phyloP scores from a whole-genome alignment of 2,888 invertebrate genomes.

The Fragum sueziense region DNA sequence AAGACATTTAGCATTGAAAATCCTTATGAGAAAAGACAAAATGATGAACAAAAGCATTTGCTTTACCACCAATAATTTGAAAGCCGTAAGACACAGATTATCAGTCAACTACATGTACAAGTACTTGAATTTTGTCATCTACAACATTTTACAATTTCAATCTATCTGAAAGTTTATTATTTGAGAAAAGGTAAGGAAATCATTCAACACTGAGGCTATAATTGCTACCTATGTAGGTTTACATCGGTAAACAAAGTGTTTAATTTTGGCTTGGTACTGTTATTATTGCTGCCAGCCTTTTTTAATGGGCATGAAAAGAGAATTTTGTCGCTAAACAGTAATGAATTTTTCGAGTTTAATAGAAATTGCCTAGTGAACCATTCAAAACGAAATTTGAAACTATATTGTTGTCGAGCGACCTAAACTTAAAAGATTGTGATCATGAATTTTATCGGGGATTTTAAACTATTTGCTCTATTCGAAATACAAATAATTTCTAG shows the following conservation, averaged over 20 bases:
- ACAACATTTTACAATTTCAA: too few relatives aligned
- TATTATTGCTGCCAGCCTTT: background rate
- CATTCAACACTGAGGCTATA: background rate
- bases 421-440: conserved; percentile 9
- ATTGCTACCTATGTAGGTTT: background rate
- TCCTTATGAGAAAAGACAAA: too few relatives aligned
- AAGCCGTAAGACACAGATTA: too few relatives aligned
- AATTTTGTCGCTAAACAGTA: conserved; percentile 1
- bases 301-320: conserved; percentile 2
- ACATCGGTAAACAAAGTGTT: background rate
- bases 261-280: conserved; percentile 1
- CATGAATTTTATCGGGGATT: background rate
- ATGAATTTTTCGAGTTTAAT: conserved; percentile 4
- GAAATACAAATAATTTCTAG: background rate
- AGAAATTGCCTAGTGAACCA: conserved; percentile 9
- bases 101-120: too few relatives aligned
- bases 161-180: too few relatives aligned
- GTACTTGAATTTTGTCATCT: too few relatives aligned
- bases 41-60: too few relatives aligned
- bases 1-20: too few relatives aligned
- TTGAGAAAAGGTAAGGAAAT: background rate
- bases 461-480: background rate
- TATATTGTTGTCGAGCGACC: conserved; percentile 2
- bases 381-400: background rate
- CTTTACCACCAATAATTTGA: too few relatives aligned